Evolutionary conservation across 2,797 vertebrate species (phyloP).

Genomic region (Pipistrellus nathusii): DNA sequence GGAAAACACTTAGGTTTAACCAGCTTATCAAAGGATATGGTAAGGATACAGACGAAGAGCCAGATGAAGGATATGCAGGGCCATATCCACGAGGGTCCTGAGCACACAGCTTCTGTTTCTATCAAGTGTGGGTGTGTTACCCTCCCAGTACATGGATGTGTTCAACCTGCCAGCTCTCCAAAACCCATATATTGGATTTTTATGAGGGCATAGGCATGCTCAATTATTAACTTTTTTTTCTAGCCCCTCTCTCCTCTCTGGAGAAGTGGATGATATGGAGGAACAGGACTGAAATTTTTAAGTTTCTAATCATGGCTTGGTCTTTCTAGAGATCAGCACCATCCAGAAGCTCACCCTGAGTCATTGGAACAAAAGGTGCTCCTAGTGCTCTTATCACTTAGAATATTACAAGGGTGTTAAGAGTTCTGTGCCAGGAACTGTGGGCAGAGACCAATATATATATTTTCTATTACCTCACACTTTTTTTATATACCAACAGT

Average conservation of each 20-base stretch:
- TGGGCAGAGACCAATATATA: not conserved
- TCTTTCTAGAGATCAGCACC: not conserved
- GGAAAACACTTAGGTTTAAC: not conserved
- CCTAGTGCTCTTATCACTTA: not conserved
- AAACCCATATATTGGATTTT: not conserved
- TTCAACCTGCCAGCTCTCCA: not conserved
- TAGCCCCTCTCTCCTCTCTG: not conserved
- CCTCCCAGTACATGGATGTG: not conserved
- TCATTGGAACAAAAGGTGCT: not conserved
- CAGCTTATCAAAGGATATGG: not conserved
- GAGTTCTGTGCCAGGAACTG: not conserved
- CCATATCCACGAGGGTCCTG: not conserved
- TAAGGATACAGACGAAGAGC: not conserved
- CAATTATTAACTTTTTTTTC: not conserved
- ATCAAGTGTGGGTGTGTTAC: not conserved
- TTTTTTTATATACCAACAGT: not conserved
- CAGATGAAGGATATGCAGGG: not conserved
- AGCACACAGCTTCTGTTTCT: not conserved
- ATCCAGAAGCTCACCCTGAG: not conserved
- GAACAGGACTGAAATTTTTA: not conserved
- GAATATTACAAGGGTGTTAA: not conserved
- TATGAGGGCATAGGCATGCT: not conserved
- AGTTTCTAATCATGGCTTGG: not conserved
- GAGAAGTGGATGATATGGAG: not conserved
- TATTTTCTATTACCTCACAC: not conserved